Conservation (phyloP, 2,113 vertebrate species). For the Brevimyrus niger region DNA sequence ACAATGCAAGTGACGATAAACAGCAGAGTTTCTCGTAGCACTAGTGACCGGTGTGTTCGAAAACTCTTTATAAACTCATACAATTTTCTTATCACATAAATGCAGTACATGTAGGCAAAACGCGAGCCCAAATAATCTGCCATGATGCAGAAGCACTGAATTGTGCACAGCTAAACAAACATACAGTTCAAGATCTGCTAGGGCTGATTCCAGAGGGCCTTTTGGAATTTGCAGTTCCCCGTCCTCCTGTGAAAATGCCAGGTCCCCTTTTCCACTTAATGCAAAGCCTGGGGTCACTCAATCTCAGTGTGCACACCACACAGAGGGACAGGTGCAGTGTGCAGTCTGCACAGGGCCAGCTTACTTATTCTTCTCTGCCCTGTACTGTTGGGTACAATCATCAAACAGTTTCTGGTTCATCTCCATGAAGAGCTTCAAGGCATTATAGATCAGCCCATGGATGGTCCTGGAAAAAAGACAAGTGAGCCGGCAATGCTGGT, state of each 20-base stretch:
- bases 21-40: background rate
- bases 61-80: background rate
- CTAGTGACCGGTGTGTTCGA: background rate
- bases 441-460: constrained; percentile 97
- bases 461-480: constrained; percentile 71
- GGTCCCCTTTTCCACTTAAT: background rate
- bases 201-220: background rate
- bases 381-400: constrained; percentile 98
- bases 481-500: background rate
- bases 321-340: background rate
- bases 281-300: background rate
- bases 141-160: background rate
- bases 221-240: too few species aligned
- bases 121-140: background rate
- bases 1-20: background rate
- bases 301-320: background rate
- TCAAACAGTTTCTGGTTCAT: constrained; percentile 99
- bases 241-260: background rate
- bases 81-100: background rate
- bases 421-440: constrained; percentile 99
- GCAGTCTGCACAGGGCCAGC: constrained; percentile 32
- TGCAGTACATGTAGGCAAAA: background rate
- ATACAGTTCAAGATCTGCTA: background rate
- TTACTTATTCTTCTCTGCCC: constrained; percentile 98
- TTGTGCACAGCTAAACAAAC: background rate